Percentiles rank a stretch among this genome's conserved stretches.
phyloP scores from a whole-genome alignment of 2,888 invertebrate species.

The Cetonia aurata region DNA sequence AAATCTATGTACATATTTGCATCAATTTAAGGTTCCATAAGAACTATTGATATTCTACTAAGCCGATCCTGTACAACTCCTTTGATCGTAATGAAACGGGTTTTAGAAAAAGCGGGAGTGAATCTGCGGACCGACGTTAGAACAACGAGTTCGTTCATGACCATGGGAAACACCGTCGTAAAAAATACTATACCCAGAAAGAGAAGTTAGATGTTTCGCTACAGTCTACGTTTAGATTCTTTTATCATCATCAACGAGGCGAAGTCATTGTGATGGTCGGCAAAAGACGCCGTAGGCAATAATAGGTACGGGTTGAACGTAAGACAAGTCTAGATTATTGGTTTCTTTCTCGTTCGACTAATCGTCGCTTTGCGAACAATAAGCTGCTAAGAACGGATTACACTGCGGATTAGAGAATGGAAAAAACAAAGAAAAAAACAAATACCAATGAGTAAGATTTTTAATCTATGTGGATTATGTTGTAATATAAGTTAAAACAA shows the following conservation, averaged over 20 bases:
- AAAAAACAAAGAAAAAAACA: too few species aligned
- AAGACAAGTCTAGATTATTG: not conserved
- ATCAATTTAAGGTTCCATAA: too few species aligned
- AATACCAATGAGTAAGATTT: too few species aligned
- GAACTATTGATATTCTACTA: not conserved
- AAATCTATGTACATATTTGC: too few species aligned
- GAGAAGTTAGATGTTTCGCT: constrained; percentile 18
- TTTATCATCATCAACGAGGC: not conserved
- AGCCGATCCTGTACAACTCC: constrained; percentile 15
- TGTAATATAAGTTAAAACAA: too few species aligned
- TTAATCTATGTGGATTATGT: too few species aligned
- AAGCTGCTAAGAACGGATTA: too few species aligned
- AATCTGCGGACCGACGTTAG: not conserved
- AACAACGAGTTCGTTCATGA: constrained; percentile 1
- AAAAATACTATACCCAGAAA: constrained; percentile 7
- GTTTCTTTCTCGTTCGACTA: too few species aligned
- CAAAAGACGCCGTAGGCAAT: not conserved
- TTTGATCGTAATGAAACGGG: constrained; percentile 16
- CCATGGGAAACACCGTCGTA: constrained; percentile 25
- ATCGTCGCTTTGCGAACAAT: too few species aligned
- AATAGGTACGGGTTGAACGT: not conserved
- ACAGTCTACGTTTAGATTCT: not conserved
- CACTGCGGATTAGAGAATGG: too few species aligned
- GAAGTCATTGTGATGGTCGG: not conserved
- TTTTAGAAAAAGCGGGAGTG: constrained; percentile 33